Base-by-base conservation (phyloP, 2,888 invertebrate species). In the Drosophila histrio region DNA sequence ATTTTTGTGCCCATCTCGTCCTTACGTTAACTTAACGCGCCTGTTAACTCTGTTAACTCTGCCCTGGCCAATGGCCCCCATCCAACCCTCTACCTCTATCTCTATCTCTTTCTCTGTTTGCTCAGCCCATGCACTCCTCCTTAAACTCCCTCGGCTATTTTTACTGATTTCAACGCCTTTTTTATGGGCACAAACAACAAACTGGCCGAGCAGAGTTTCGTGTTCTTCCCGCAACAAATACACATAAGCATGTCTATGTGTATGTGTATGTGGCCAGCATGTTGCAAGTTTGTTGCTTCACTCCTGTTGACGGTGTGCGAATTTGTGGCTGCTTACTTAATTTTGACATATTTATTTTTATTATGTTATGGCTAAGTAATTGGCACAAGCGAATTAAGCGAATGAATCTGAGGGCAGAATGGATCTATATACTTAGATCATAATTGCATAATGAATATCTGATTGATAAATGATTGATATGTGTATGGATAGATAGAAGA, bases 321-420 rank as follows among this genome's bases (percentile, higher is more conserved):
- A 73, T 72, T 75, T 80, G 68, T 76, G 74, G 79, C 70, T 85
- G 75, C 75, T 74, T 74, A 79, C 79, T 81, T 87, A 87, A 82
- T 87, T 80, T 86, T 87, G 84, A 87, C 84, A 87, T 80, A 86
- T 87, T 88, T 82, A 88, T 88, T 83, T 80, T 76, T 74, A 79
- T 70, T 70, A 59, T 64, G 63, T 60, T 61, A 60, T 57, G 67
- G 67, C 62, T 50, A 64, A 63, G 67, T 62, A 65, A 56, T 59
- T 61, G 70, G 58, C 41, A 26, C 41, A 19, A 17, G 19, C 28
- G 36, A 36, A 36, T 36, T 1, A 36, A 17, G 36, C 36, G n/a
- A n/a, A n/a, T 36, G 8, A 17, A 34, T 8, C 15, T 15, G 21
- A 1, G 32, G 5, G 6, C 9, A 13, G 9, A 32, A 47, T 22